These are phyloP conservation scores for Notolepis coatsorum DNA, from an alignment of 2,797 vertebrate species.

Conservation along the genomic window DNA sequence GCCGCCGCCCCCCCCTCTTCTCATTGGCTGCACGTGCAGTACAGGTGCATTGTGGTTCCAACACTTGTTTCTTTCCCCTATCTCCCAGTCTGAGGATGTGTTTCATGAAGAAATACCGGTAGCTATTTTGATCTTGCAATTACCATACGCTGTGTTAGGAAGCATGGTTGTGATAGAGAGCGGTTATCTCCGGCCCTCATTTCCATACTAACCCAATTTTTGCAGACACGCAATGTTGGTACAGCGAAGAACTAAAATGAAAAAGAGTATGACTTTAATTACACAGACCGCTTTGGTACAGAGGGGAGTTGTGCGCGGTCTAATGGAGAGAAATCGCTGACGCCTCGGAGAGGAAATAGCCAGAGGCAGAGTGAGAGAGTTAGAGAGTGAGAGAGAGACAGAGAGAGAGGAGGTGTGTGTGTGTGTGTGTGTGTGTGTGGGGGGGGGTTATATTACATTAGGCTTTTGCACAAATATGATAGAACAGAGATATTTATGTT, in stretches of 20 bases:
- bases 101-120: no score
- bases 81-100: neutral
- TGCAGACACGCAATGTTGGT: constrained; percentile 13
- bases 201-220: constrained; percentile 68
- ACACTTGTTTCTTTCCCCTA: constrained; percentile 2
- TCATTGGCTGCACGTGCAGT: no score
- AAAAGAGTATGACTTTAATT: constrained; percentile 55
- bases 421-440: neutral
- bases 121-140: neutral
- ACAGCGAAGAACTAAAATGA: constrained; percentile 5
- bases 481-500: neutral
- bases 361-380: constrained; percentile 39
- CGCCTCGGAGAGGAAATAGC: constrained; percentile 45
- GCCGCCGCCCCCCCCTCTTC: no score
- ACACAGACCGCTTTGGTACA: constrained; percentile 32
- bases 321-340: constrained; percentile 65
- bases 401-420: constrained; percentile 4
- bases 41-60: no score
- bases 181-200: constrained; percentile 37
- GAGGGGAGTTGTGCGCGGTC: constrained; percentile 34
- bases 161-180: constrained; percentile 23
- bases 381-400: no score
- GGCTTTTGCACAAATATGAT: constrained; percentile 14
- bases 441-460: constrained; percentile 28
- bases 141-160: constrained; percentile 9